Base-by-base conservation (phyloP, 2,888 invertebrate genomes). In the Fragum fragum region DNA sequence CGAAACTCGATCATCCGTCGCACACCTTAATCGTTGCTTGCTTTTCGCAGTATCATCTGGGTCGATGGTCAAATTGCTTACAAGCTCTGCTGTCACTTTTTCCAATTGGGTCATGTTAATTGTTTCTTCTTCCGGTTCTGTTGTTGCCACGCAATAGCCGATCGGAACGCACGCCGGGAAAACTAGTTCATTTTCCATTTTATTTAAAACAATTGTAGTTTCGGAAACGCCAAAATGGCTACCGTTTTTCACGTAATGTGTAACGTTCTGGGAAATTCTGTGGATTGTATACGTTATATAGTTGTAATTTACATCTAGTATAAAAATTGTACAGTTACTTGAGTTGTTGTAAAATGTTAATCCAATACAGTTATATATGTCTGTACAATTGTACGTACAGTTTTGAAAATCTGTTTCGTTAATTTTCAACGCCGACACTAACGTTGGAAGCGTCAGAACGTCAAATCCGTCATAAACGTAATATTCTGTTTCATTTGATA, bases 91-190 rank as follows among this genome's bases (percentile, higher is more conserved):
- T 1, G 66, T 66, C 23, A n/a, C 6, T 23, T 39, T 42, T 32
- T 42, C 66, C 5, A 66, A 23, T 14, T n/a, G 32, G 5, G 32
- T 1, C 14, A 32, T 16, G n/a, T 61, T 61, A 7, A 61, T 11
- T 3, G 66, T 42, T 32, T 29, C 7, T 2, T 7, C 23, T 16
- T 32, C 21, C 9, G 23, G 21, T 42, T 2, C 21, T 28, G 29
- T n/a, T 18, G n/a, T 14, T 5, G 7, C 18, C 7, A 21, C 23
- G 42, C 66, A 66, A 42, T 66, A 66, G 21, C 42, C 66, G 42
- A 0, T 66, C 14, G 66, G 66, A 21, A 66, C 42, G 42, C 66
- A 66, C 23, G 66, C 66, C 14, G 66, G 66, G 42, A 66, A 66
- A 21, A 42, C 9, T 42, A 42, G 11, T 21, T 66, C 26, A 23